These are phyloP conservation scores for Antechinus flavipes DNA, from an alignment of 2,113 vertebrate species.

Conservation along the genomic window DNA sequence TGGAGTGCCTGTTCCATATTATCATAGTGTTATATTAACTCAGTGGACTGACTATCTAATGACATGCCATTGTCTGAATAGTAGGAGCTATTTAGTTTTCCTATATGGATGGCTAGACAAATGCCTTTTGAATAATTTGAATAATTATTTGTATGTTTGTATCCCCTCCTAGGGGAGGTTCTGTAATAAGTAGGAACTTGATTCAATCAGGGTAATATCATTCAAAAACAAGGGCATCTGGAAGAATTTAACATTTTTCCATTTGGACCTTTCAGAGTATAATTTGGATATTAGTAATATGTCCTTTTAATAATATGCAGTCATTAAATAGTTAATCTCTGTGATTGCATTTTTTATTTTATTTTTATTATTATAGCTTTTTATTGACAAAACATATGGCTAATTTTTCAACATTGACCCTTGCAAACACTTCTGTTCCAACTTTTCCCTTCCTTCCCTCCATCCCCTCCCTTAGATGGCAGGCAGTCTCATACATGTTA, in stretches of 20 bases:
- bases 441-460: no score
- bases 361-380: no score
- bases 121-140: background rate
- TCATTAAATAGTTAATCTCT: background rate
- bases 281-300: background rate
- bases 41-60: background rate
- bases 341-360: background rate
- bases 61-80: background rate
- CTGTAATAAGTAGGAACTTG: background rate
- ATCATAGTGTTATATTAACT: background rate
- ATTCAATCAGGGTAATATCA: background rate
- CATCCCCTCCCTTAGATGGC: no score
- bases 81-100: background rate
- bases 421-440: no score
- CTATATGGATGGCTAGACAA: background rate
- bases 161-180: background rate
- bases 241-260: background rate
- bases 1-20: background rate
- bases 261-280: background rate
- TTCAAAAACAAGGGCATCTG: background rate
- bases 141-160: background rate
- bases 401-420: no score
- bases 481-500: no score
- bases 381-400: no score
- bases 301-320: background rate